Evolutionary conservation across 2,113 vertebrate genomes (phyloP), one percentile per base, ranked within the genome.

Genomic region (Acanthochromis polyacanthus): DNA sequence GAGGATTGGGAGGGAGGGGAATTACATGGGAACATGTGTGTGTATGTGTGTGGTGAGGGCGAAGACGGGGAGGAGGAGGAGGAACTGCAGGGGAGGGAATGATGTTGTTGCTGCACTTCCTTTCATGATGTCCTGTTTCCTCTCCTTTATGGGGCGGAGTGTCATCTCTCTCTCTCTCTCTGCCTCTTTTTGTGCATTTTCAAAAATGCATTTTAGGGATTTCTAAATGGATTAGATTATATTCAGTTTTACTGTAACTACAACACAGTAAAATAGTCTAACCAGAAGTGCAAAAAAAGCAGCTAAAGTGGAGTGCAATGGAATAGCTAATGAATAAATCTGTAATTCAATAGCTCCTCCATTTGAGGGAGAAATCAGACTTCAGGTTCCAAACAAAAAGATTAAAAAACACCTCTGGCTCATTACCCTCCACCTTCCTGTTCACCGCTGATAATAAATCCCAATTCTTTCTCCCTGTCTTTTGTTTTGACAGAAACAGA

Each of bases 101-200:
- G 70, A 72, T 84, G 55, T 68, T 66, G 75, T 71, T 82, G 58
- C 81, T 83, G 60, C 66, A 74, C 85, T 86, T 92, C 86, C 86
- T 50, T 75, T 60, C 66, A 84, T 78, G 50, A 70, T 82, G 68
- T 86, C 76, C 84, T 80, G 63, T 73, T 89, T 91, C 84, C 84
- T 92, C 56, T 78, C 76, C 40, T 66, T 17, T 23, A 59, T 59
- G 22, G 28, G 59, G 30, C 9, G 7, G 56, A 40, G 28, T 30
- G 17, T 71, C 69, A 45, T 72, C 40, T 63, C 50, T 62, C 40
- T 30, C 28, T 30, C 28, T 5, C 43, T 40, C 10, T 3, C 25
- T 25, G 1, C 32, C 23, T 36, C n/a, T 46, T 10, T 80, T 23
- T 57, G 0, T 12, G 15, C 14, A 19, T 43, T 45, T 65, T 36